Evolutionary conservation across 2,888 invertebrate genomes (phyloP).

Genomic region (Blomia tropicalis): DNA sequence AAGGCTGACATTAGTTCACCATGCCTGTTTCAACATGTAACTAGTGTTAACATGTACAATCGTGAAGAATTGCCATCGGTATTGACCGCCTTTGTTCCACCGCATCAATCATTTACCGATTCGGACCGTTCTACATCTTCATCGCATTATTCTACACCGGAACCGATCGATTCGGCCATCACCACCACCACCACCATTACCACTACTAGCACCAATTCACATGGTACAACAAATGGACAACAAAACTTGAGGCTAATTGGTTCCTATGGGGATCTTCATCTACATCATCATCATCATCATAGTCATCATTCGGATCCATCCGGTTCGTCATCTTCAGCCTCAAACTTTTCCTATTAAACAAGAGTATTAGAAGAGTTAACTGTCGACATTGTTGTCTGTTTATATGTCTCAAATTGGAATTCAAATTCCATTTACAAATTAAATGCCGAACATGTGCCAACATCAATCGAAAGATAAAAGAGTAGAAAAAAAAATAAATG

Average conservation of each 20-base stretch:
- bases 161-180: background rate
- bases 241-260: background rate
- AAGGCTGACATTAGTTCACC: constrained; percentile 68
- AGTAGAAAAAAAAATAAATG: too few relatives aligned
- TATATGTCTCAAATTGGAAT: background rate
- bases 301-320: background rate
- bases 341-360: background rate
- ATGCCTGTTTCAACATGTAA: constrained; percentile 67
- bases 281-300: too few relatives aligned
- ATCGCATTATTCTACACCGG: background rate
- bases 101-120: background rate
- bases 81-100: constrained; percentile 17
- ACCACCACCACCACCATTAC: background rate
- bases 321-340: background rate
- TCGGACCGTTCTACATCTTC: constrained; percentile 27
- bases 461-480: too few relatives aligned
- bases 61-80: constrained; percentile 50
- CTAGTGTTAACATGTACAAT: constrained; percentile 54
- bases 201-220: too few relatives aligned
- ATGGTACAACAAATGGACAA: too few relatives aligned
- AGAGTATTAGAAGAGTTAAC: background rate
- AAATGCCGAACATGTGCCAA: background rate
- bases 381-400: too few relatives aligned
- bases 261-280: constrained; percentile 2
- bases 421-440: background rate